Conservation (phyloP, 2,888 invertebrate genomes). For the Cactoblastis cactorum region DNA sequence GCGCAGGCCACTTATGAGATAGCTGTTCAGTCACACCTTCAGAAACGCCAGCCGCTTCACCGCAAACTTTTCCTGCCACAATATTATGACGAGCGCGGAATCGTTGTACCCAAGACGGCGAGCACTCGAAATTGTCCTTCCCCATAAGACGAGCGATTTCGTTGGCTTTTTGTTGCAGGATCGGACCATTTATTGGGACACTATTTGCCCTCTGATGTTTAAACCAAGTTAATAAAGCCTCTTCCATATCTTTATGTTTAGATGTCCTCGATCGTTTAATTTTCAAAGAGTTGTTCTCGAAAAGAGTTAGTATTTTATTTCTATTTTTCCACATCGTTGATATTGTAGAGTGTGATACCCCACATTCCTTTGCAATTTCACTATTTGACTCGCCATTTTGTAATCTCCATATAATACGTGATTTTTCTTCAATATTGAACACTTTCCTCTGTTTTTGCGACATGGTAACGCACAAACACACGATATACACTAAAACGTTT, state of each 20-base stretch:
- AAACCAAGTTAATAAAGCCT: constrained; percentile 29
- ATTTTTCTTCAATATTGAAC: constrained; percentile 26
- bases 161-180: constrained; percentile 27
- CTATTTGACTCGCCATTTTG: constrained; percentile 24
- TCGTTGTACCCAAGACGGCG: constrained; percentile 29
- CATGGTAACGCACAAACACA: neutral
- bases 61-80: constrained; percentile 29
- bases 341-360: constrained; percentile 24
- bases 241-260: constrained; percentile 27
- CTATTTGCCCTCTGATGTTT: constrained; percentile 27
- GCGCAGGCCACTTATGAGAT: no score
- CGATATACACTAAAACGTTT: neutral
- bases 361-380: constrained; percentile 24
- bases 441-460: constrained; percentile 15
- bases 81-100: constrained; percentile 30
- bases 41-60: constrained; percentile 29
- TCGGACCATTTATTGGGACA: constrained; percentile 22
- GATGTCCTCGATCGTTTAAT: constrained; percentile 27
- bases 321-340: constrained; percentile 29
- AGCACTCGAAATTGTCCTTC: constrained; percentile 26
- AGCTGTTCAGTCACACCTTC: no score
- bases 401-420: constrained; percentile 23
- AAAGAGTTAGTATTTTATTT: constrained; percentile 28
- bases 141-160: constrained; percentile 24
- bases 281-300: constrained; percentile 30